A percentile compares a stretch with the other conserved stretches of the same genome.
These are phyloP conservation scores for Sciurus carolinensis DNA, from an alignment of 2,797 vertebrate genomes.

Conservation along the genomic window DNA sequence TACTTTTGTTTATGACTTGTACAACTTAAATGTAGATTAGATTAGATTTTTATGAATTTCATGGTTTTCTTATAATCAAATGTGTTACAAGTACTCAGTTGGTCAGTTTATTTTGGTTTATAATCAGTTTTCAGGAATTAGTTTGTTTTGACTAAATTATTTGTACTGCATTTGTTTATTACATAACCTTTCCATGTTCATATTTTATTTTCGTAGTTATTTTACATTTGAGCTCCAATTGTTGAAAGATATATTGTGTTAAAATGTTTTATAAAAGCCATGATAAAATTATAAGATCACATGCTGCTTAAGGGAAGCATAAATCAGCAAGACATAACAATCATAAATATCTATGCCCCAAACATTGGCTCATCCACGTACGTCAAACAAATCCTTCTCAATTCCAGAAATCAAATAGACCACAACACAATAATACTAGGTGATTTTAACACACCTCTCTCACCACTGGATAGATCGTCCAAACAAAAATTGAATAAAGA, in stretches of 20 bases:
- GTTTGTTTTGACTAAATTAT: conserved; percentile 5
- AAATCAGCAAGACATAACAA: too few species aligned
- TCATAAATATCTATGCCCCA: too few species aligned
- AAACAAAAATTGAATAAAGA: too few species aligned
- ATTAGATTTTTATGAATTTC: conserved; percentile 17
- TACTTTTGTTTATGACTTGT: background rate
- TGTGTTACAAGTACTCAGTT: background rate
- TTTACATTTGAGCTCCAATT: conserved; percentile 12
- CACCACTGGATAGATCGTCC: too few species aligned
- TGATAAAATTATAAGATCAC: background rate
- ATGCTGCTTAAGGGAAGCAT: too few species aligned
- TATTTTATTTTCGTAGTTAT: conserved; percentile 31
- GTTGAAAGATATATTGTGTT: background rate
- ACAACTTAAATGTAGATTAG: background rate
- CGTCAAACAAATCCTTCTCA: too few species aligned
- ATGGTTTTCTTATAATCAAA: background rate
- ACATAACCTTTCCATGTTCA: background rate
- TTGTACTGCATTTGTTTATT: background rate
- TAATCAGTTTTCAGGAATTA: background rate
- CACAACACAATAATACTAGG: too few species aligned
- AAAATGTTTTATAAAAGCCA: conserved; percentile 32
- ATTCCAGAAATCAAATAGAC: too few species aligned
- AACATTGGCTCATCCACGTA: too few species aligned
- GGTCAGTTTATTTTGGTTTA: background rate
- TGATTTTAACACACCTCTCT: too few species aligned